Conservation (phyloP, 2,888 invertebrate species). For the Prosopocoilus inquinatus region DNA sequence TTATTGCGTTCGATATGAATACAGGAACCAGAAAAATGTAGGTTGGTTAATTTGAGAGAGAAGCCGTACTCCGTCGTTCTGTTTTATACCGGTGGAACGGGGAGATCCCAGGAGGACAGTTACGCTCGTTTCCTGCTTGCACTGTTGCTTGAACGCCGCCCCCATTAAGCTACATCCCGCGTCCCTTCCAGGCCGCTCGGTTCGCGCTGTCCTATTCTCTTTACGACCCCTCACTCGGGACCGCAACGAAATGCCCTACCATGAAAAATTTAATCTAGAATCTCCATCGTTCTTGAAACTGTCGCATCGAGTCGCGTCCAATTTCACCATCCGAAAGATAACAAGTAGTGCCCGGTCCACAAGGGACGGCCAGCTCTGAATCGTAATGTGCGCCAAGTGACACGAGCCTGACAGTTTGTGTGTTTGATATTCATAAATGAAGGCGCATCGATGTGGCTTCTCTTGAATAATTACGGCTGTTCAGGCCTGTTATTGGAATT, state of each 20-base stretch:
- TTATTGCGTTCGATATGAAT: too few species aligned
- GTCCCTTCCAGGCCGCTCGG: constrained; percentile 25
- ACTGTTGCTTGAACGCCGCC: constrained; percentile 33
- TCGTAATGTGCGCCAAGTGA: constrained; percentile 36
- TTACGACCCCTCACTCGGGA: constrained; percentile 34
- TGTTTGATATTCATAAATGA: constrained; percentile 4
- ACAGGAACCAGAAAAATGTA: constrained; percentile 14
- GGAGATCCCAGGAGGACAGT: constrained; percentile 39
- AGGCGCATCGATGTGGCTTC: too few species aligned
- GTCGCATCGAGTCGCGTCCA: constrained; percentile 37
- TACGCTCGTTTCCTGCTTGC: constrained; percentile 33
- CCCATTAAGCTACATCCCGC: constrained; percentile 32
- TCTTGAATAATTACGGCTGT: too few species aligned
- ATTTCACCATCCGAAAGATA: constrained; percentile 36
- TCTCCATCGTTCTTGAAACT: constrained; percentile 37
- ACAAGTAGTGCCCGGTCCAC: constrained; percentile 34
- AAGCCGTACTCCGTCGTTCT: constrained; percentile 29
- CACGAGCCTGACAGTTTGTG: constrained; percentile 23
- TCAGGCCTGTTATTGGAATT: too few species aligned
- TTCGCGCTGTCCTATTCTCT: constrained; percentile 33
- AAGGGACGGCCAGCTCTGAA: constrained; percentile 30
- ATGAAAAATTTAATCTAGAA: constrained; percentile 47
- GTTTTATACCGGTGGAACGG: constrained; percentile 31
- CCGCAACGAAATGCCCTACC: constrained; percentile 36
- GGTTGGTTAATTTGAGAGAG: constrained; percentile 22